Evolutionary conservation across 2,113 vertebrate species (phyloP).

Genomic region (Myotis davidii): DNA sequence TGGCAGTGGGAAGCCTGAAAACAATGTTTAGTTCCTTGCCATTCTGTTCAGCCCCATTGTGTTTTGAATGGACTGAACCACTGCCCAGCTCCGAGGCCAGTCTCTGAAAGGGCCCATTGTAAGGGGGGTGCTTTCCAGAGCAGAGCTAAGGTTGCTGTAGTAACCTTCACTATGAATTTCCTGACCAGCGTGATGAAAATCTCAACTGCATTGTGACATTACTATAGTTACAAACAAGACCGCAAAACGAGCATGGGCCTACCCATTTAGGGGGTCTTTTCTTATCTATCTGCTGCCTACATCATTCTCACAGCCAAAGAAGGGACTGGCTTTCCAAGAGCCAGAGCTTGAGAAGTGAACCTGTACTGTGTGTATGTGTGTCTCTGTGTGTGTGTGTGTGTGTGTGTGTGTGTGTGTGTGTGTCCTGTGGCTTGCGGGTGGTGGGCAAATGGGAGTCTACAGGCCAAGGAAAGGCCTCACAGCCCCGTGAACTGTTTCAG

Average conservation of each 20-base stretch:
- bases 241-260: neutral
- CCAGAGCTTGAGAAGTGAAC: neutral
- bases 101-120: conserved; percentile 76
- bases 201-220: conserved; percentile 45
- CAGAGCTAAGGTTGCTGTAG: conserved; percentile 71
- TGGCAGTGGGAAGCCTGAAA: neutral
- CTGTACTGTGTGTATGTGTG: neutral
- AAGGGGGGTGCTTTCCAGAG: conserved; percentile 44
- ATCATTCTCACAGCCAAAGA: neutral
- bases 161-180: conserved; percentile 72
- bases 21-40: conserved; percentile 65
- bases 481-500: too few relatives aligned
- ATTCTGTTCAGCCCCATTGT: conserved; percentile 70
- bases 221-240: conserved; percentile 10
- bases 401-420: too few relatives aligned
- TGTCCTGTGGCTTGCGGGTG: neutral
- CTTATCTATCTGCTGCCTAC: conserved; percentile 22
- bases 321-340: neutral
- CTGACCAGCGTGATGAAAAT: conserved; percentile 70
- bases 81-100: conserved; percentile 7
- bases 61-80: conserved; percentile 65
- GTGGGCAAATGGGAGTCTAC: neutral
- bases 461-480: neutral
- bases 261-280: neutral
- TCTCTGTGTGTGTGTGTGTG: too few relatives aligned